Percentiles rank a stretch among this genome's conserved stretches.
phyloP scores from a whole-genome alignment of 2,113 vertebrate genomes.

The Poeciliopsis prolifica region DNA sequence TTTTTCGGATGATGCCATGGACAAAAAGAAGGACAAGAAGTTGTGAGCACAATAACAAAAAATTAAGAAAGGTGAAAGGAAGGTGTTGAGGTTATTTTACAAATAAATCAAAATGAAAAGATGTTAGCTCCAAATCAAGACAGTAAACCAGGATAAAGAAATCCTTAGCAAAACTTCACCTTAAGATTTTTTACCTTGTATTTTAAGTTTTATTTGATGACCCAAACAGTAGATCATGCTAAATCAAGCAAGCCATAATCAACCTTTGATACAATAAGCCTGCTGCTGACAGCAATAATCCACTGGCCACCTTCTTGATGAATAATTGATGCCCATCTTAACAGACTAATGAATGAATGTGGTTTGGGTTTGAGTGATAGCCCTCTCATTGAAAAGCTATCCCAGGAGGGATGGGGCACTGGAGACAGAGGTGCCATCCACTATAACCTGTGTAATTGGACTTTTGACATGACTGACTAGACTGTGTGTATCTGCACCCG shows the following conservation, averaged over 20 bases:
- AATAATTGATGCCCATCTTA: constrained; percentile 81
- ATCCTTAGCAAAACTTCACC: not conserved
- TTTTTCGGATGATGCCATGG: constrained; percentile 34
- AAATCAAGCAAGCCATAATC: constrained; percentile 64
- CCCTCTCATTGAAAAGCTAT: constrained; percentile 71
- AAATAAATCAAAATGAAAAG: constrained; percentile 42
- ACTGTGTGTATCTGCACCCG: constrained; percentile 68
- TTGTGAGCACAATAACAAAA: constrained; percentile 7
- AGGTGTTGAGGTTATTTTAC: constrained; percentile 40
- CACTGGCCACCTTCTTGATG: constrained; percentile 76
- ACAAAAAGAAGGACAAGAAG: not conserved
- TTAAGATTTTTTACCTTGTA: not conserved
- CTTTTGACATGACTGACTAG: constrained; percentile 80
- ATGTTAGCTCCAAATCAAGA: constrained; percentile 1
- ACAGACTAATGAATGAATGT: constrained; percentile 81
- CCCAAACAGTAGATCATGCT: constrained; percentile 35
- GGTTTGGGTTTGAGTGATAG: constrained; percentile 80
- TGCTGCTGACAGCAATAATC: constrained; percentile 73
- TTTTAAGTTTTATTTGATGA: constrained; percentile 15
- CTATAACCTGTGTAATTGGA: constrained; percentile 81
- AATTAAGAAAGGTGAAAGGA: constrained; percentile 34
- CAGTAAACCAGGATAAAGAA: not conserved
- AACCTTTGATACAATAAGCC: constrained; percentile 75
- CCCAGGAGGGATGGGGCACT: constrained; percentile 75
- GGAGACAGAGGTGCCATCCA: constrained; percentile 78